Evolutionary conservation across 1,140 invertebrate species (phyloP).

Genomic region (Aphaenogaster ashmeadi): DNA sequence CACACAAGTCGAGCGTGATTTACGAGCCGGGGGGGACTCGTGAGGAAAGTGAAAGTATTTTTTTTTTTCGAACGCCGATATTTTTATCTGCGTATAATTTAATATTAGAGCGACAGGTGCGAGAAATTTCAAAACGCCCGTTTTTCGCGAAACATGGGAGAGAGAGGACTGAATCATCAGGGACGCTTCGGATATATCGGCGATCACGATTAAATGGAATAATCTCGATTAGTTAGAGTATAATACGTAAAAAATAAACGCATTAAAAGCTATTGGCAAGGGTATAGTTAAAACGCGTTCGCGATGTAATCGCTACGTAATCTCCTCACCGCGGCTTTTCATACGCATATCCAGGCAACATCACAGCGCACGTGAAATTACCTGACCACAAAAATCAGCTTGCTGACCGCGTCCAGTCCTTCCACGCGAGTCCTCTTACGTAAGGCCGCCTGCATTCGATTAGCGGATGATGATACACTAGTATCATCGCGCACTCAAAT

Average conservation of each 20-base stretch:
- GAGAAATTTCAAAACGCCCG: not conserved
- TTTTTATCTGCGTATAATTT: conserved; percentile 50
- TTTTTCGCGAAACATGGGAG: not conserved
- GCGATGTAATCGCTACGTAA: conserved; percentile 10
- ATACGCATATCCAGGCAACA: not conserved
- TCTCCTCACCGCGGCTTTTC: conserved; percentile 33
- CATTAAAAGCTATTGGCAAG: conserved; percentile 27
- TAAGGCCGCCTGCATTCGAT: conserved; percentile 43
- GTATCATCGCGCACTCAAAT: conserved; percentile 24
- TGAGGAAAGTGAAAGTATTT: conserved; percentile 67
- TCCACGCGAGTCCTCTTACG: conserved; percentile 29
- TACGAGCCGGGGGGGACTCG: conserved; percentile 53
- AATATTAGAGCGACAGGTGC: conserved; percentile 49
- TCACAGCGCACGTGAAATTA: not conserved
- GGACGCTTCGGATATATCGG: not conserved
- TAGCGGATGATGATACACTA: conserved; percentile 23
- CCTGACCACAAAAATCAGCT: conserved; percentile 44
- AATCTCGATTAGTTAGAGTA: conserved; percentile 13
- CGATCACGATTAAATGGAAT: conserved; percentile 7
- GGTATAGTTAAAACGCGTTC: conserved; percentile 31
- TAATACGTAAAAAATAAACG: conserved; percentile 32
- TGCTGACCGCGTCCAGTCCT: conserved; percentile 20
- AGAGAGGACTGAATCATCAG: not conserved
- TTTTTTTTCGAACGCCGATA: conserved; percentile 36
- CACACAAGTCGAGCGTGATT: conserved; percentile 66